Conservation (phyloP, 2,797 vertebrate species). For the Delichon dasypus region DNA sequence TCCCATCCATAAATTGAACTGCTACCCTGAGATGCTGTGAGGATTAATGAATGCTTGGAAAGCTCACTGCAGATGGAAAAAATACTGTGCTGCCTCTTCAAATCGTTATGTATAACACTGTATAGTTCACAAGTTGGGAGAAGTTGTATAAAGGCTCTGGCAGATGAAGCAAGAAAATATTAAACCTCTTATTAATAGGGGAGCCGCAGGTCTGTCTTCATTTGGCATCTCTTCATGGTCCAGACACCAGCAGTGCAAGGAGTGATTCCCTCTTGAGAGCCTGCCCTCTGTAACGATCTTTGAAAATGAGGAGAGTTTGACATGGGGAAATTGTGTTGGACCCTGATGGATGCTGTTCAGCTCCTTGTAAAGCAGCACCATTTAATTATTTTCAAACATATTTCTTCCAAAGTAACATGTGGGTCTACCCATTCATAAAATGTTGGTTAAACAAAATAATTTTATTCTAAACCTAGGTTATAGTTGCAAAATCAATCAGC, state of each 20-base stretch:
- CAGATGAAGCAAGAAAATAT: conserved; percentile 16
- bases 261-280: not conserved
- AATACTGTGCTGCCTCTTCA: conserved; percentile 25
- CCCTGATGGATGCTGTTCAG: not conserved
- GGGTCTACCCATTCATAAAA: not conserved
- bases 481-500: not conserved
- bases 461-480: not conserved
- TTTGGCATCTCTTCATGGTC: not conserved
- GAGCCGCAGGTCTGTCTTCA: not conserved
- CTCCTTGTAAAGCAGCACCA: not conserved
- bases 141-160: not conserved
- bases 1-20: conserved; percentile 48
- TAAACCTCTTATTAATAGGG: not conserved
- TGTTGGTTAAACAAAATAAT: not conserved
- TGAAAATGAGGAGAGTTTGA: not conserved
- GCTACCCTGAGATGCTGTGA: conserved; percentile 31
- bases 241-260: not conserved
- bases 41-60: conserved; percentile 52
- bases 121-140: conserved; percentile 10
- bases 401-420: not conserved
- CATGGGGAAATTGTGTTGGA: not conserved
- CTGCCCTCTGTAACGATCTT: not conserved
- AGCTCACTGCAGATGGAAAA: conserved; percentile 35
- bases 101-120: conserved; percentile 1
- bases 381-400: not conserved